A percentile compares a stretch with the other conserved stretches of the same genome.
These are phyloP conservation scores for Hemithea aestivaria DNA, from an alignment of 2,888 invertebrate genomes.

Conservation along the genomic window DNA sequence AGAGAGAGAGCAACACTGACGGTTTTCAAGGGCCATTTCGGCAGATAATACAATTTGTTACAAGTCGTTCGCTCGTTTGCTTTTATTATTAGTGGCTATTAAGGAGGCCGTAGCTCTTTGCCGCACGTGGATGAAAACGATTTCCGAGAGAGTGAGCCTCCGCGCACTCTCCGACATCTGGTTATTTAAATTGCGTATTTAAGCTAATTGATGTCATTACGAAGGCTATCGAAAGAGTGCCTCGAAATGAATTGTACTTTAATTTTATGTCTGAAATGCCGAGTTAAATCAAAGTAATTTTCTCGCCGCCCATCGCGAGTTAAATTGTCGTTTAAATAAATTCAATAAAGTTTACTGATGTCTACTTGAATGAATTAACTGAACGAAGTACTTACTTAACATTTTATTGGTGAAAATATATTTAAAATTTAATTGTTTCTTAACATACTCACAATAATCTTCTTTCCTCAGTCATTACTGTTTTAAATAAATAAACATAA, in stretches of 20 bases:
- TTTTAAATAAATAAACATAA: too few relatives aligned
- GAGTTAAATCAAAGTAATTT: conserved; percentile 29
- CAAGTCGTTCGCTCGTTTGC: conserved; percentile 62
- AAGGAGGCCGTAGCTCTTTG: conserved; percentile 41
- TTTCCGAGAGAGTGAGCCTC: conserved; percentile 34
- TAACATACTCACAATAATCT: too few relatives aligned
- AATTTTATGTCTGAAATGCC: conserved; percentile 41
- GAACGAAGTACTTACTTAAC: too few relatives aligned
- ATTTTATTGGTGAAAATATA: too few relatives aligned
- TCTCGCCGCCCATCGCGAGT: conserved; percentile 5
- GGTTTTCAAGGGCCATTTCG: conserved; percentile 53
- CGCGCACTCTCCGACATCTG: conserved; percentile 46
- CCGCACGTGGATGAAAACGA: conserved; percentile 41
- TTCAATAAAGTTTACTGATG: background rate
- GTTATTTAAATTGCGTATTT: conserved; percentile 58
- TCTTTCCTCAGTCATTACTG: too few relatives aligned
- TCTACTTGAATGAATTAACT: conserved; percentile 2
- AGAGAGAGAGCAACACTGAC: conserved; percentile 39
- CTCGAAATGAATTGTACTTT: conserved; percentile 43
- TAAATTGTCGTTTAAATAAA: conserved; percentile 1
- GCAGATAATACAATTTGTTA: conserved; percentile 66
- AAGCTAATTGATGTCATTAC: conserved; percentile 57
- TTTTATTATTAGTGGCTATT: conserved; percentile 64
- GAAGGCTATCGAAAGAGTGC: conserved; percentile 45
- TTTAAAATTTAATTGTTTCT: too few relatives aligned